Percentiles rank a stretch among this genome's conserved stretches.
These are phyloP conservation scores for Microctenopoma steveboyesi DNA, from an alignment of 2,797 vertebrate species.

Conservation along the genomic window DNA sequence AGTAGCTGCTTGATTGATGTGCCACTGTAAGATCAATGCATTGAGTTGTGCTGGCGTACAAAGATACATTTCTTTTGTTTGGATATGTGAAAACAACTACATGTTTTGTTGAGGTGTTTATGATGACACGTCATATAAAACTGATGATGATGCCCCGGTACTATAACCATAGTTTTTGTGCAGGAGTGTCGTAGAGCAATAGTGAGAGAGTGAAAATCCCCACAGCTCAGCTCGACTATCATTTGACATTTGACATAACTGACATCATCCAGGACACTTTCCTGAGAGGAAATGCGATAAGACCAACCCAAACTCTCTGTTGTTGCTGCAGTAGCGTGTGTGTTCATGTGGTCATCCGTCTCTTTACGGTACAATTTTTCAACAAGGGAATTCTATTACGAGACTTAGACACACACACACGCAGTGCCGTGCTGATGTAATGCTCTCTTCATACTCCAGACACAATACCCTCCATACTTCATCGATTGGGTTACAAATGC, in stretches of 20 bases:
- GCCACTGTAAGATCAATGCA: too few relatives aligned
- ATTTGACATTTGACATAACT: conserved; percentile 48
- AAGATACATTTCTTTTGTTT: too few relatives aligned
- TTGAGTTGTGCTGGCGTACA: too few relatives aligned
- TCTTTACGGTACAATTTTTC: conserved; percentile 25
- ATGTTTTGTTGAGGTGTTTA: conserved; percentile 18
- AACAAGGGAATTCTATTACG: conserved; percentile 32
- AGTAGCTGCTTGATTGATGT: too few relatives aligned
- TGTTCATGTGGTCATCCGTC: background rate
- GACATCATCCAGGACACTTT: conserved; percentile 68
- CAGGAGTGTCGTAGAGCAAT: conserved; percentile 30
- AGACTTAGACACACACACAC: background rate
- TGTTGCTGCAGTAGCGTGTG: conserved; percentile 26
- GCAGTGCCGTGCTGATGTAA: background rate
- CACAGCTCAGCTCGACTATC: conserved; percentile 45
- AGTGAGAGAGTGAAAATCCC: conserved; percentile 62
- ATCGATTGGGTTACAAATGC: too few relatives aligned
- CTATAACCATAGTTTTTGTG: conserved; percentile 26
- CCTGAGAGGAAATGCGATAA: conserved; percentile 76
- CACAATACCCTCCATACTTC: too few relatives aligned
- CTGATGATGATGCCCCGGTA: conserved; percentile 2
- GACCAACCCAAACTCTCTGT: conserved; percentile 42
- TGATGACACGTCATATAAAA: conserved; percentile 22
- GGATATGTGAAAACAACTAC: background rate
- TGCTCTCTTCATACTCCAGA: conserved; percentile 5